phyloP scores from a whole-genome alignment of 2,113 vertebrate species.

The Halcyon malimbica region DNA sequence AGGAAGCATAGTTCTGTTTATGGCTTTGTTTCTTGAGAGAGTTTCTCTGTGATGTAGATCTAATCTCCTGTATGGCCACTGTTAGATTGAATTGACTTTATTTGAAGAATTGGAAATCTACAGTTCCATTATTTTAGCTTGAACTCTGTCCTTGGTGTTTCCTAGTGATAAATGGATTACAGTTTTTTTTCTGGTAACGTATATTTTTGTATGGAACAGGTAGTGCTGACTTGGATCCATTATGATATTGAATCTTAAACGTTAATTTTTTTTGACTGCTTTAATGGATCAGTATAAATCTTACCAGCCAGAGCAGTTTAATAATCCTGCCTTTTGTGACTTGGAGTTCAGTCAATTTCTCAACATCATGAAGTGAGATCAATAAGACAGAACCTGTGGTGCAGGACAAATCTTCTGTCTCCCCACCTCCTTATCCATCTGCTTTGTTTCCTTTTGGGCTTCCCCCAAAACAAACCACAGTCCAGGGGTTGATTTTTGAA shows the following conservation, averaged over 20 bases:
- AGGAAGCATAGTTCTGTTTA: background rate
- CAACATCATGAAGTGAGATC: background rate
- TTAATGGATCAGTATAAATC: slow-evolving; percentile 51
- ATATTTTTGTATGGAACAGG: background rate
- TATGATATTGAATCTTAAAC: slow-evolving; percentile 41
- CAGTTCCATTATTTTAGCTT: slow-evolving; percentile 7
- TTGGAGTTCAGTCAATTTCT: background rate
- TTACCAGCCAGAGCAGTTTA: background rate
- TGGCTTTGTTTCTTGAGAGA: background rate
- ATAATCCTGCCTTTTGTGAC: slow-evolving; percentile 6
- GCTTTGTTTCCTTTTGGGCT: background rate
- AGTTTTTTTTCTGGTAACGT: background rate
- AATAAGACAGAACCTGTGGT: background rate
- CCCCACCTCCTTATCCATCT: background rate
- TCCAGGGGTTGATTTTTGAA: background rate
- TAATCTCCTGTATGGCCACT: background rate
- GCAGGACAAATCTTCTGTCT: background rate
- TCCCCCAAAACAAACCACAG: background rate
- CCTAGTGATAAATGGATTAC: slow-evolving; percentile 44
- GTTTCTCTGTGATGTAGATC: background rate
- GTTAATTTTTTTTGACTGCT: slow-evolving; percentile 2
- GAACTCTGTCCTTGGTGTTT: background rate
- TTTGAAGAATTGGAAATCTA: slow-evolving; percentile 7
- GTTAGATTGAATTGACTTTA: background rate
- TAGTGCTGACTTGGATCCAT: slow-evolving; percentile 53